These are phyloP conservation scores for Edolisoma coerulescens DNA, from an alignment of 2,113 vertebrate species.

Conservation along the genomic window DNA sequence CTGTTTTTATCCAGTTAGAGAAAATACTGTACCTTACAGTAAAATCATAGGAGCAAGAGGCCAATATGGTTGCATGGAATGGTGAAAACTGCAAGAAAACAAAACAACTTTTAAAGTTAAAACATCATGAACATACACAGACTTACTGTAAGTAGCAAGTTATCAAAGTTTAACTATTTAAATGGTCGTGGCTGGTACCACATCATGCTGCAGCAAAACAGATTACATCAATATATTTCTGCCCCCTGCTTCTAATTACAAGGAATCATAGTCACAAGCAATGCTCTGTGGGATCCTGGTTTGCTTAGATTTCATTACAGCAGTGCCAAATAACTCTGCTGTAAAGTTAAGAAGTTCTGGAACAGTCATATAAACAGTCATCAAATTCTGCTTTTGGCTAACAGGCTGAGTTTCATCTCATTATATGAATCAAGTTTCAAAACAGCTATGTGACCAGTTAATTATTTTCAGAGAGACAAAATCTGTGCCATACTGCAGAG, in stretches of 20 bases:
- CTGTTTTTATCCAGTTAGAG: neutral
- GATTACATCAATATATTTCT: neutral
- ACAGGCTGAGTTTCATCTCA: neutral
- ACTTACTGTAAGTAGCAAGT: neutral
- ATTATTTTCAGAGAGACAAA: neutral
- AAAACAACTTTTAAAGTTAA: neutral
- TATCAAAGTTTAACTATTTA: neutral
- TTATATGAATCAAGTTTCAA: neutral
- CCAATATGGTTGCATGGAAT: constrained; percentile 81
- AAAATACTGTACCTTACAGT: constrained; percentile 85
- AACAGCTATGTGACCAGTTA: neutral
- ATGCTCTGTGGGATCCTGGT: neutral
- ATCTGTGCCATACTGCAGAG: neutral
- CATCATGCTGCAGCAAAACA: neutral
- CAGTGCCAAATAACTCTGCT: neutral
- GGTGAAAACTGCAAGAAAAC: constrained; percentile 88
- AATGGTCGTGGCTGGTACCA: neutral
- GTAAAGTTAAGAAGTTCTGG: constrained; percentile 15
- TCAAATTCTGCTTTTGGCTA: neutral
- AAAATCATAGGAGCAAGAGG: constrained; percentile 97
- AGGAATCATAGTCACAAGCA: neutral
- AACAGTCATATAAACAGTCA: neutral
- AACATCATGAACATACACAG: neutral
- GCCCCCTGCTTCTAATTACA: neutral
- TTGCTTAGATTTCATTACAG: neutral